Conservation (phyloP, 1,140 invertebrate species). For the Whitmania pigra region DNA sequence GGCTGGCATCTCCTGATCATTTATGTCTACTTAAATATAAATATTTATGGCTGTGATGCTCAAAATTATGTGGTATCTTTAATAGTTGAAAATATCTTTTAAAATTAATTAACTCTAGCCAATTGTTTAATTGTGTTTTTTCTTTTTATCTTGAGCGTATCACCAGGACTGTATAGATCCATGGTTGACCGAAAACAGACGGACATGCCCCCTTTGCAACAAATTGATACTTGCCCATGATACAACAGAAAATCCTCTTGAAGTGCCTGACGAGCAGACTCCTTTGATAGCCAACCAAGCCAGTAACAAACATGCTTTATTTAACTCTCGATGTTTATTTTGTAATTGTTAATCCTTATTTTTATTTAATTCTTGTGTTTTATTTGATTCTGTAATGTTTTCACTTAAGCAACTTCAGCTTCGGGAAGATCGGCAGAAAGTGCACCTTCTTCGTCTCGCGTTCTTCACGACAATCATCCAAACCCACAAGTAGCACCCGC, state of each 20-base stretch:
- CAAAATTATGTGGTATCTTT: background rate
- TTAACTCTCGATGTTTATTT: background rate
- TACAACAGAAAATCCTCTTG: background rate
- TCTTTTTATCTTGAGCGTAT: background rate
- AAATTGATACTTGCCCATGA: slow-evolving; percentile 8
- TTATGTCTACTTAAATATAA: background rate
- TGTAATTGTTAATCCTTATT: slow-evolving; percentile 2
- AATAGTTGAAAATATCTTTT: background rate
- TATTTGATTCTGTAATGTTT: too few relatives aligned
- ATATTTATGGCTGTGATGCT: background rate
- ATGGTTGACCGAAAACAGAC: background rate
- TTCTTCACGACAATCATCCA: too few relatives aligned
- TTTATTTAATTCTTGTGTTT: too few relatives aligned
- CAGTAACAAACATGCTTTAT: background rate
- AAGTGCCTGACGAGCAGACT: slow-evolving; percentile 1
- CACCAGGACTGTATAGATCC: background rate
- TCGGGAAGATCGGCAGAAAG: too few relatives aligned
- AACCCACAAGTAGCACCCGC: too few relatives aligned
- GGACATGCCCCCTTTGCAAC: background rate
- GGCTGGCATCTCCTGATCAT: background rate
- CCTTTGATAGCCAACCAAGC: background rate
- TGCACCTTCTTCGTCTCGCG: too few relatives aligned
- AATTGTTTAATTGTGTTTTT: background rate
- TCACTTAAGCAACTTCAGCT: too few relatives aligned
- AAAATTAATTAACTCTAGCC: background rate